phyloP scores from a whole-genome alignment of 1,140 invertebrate species.

The Onthophagus taurus region DNA sequence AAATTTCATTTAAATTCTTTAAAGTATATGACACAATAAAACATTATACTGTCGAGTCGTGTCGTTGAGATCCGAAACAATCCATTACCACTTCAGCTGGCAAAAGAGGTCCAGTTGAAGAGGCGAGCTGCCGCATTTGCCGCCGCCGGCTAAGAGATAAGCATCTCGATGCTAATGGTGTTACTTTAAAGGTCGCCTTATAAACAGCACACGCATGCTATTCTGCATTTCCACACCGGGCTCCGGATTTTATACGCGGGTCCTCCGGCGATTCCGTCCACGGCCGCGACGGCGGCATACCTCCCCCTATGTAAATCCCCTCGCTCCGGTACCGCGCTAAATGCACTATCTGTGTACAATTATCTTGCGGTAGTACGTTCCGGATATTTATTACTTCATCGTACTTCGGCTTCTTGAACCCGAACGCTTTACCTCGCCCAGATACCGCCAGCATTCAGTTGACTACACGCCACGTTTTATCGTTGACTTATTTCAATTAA shows the following conservation, averaged over 20 bases:
- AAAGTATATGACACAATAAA: no score
- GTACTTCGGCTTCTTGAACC: not conserved
- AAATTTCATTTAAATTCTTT: no score
- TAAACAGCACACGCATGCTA: conserved; percentile 9
- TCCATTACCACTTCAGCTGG: no score
- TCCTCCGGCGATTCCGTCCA: not conserved
- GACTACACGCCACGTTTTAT: no score
- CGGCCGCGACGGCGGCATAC: not conserved
- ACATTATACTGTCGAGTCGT: no score
- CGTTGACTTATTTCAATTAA: no score
- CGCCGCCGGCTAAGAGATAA: conserved; percentile 3
- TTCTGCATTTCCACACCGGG: conserved; percentile 1
- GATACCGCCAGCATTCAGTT: no score
- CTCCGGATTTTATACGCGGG: no score
- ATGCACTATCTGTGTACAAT: conserved; percentile 15
- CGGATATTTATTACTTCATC: conserved; percentile 13
- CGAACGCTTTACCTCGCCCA: conserved; percentile 5
- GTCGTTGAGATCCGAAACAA: no score
- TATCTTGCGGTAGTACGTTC: conserved; percentile 12
- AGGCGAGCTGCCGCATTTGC: conserved; percentile 1
- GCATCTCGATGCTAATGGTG: conserved; percentile 14
- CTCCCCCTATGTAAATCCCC: conserved; percentile 7
- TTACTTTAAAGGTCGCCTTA: conserved; percentile 13
- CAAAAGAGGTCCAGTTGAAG: no score
- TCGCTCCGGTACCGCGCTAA: conserved; percentile 5